These are phyloP conservation scores for Platanista minor DNA, from an alignment of 2,113 vertebrate genomes.

Conservation along the genomic window DNA sequence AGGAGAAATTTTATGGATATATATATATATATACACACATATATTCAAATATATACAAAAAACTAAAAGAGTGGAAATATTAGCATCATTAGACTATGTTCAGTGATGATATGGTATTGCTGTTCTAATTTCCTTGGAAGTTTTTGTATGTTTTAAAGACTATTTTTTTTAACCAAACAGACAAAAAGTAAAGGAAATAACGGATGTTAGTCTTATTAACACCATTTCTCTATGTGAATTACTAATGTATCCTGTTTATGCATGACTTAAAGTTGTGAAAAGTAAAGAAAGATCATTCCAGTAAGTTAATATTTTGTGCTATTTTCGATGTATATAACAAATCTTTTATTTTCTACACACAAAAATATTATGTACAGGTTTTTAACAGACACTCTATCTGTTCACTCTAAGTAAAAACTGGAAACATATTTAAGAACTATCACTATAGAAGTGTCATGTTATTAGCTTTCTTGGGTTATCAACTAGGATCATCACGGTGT, in stretches of 20 bases:
- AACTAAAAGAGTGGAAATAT: not conserved
- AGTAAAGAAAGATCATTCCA: not conserved
- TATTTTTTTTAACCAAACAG: not conserved
- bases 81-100: not conserved
- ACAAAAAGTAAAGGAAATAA: not conserved
- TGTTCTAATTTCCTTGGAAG: not conserved
- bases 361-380: not conserved
- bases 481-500: not conserved
- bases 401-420: not conserved
- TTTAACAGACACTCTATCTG: not conserved
- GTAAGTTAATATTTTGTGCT: not conserved
- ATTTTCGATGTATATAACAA: not conserved
- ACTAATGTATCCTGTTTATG: not conserved
- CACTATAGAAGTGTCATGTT: not conserved
- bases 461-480: not conserved
- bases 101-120: not conserved
- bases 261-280: conserved; percentile 24
- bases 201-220: not conserved
- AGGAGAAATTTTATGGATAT: not conserved
- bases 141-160: not conserved
- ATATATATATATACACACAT: too few relatives aligned
- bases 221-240: not conserved
- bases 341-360: not conserved
- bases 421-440: not conserved
- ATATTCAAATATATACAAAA: not conserved